phyloP scores from a whole-genome alignment of 2,797 vertebrate species.

The Alauda arvensis region DNA sequence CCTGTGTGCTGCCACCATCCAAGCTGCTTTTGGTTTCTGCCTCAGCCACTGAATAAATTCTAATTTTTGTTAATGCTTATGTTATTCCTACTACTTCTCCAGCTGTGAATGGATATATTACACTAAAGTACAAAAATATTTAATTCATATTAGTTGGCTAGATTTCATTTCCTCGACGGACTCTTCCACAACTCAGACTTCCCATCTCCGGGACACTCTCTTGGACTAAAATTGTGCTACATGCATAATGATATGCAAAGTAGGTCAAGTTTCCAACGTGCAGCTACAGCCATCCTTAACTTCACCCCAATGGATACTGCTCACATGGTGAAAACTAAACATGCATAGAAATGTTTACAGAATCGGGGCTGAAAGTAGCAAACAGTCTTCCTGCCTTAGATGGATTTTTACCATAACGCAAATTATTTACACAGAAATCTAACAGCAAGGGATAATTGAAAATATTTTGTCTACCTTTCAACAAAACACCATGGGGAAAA shows the following conservation, averaged over 20 bases:
- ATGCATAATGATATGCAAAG: slow-evolving; percentile 22
- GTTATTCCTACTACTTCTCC: slow-evolving; percentile 26
- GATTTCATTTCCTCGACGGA: slow-evolving; percentile 3
- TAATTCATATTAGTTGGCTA: slow-evolving; percentile 20
- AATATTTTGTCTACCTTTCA: slow-evolving; percentile 48
- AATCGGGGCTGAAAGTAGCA: slow-evolving; percentile 18
- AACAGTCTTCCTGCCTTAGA: slow-evolving; percentile 25
- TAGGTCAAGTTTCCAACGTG: slow-evolving; percentile 27
- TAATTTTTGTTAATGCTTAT: slow-evolving; percentile 25
- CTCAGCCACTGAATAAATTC: slow-evolving; percentile 42
- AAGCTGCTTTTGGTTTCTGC: slow-evolving; percentile 2
- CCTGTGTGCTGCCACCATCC: background rate
- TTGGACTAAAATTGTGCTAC: background rate
- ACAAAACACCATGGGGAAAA: slow-evolving; percentile 5
- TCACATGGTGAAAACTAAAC: slow-evolving; percentile 37
- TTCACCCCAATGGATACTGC: slow-evolving; percentile 6
- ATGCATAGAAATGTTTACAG: slow-evolving; percentile 39
- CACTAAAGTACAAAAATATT: slow-evolving; percentile 30
- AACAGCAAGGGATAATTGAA: slow-evolving; percentile 22
- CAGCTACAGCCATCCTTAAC: slow-evolving; percentile 6
- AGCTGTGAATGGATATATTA: slow-evolving; percentile 25
- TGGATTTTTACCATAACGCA: slow-evolving; percentile 30
- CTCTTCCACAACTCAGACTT: background rate
- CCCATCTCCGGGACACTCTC: background rate
- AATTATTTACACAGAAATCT: slow-evolving; percentile 49